Conservation (phyloP, 2,888 invertebrate genomes). For the Gerris lacustris region DNA sequence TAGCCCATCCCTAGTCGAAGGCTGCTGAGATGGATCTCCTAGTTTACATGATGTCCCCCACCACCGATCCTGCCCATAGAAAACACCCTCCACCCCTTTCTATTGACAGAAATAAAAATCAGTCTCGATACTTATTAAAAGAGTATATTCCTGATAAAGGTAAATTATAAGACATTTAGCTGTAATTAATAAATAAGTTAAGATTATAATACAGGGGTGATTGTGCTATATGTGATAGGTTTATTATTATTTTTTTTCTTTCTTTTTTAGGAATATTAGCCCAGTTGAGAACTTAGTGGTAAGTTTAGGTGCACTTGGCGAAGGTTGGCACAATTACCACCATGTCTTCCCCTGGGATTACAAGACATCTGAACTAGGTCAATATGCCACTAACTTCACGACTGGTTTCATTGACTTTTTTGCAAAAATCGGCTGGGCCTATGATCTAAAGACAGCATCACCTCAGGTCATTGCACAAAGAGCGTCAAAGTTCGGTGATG, state of each 20-base stretch:
- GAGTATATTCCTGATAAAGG: too few species aligned
- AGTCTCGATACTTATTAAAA: too few species aligned
- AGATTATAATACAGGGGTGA: too few species aligned
- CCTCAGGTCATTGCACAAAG: constrained; percentile 56
- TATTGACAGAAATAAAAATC: too few species aligned
- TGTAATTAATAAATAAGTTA: too few species aligned
- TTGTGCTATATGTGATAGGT: too few species aligned
- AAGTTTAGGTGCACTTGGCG: constrained; percentile 37
- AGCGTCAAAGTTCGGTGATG: constrained; percentile 47
- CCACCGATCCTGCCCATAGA: too few species aligned
- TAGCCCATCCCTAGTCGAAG: too few species aligned
- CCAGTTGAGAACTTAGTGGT: constrained; percentile 40
- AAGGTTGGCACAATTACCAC: constrained; percentile 47
- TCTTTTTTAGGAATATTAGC: constrained; percentile 34
- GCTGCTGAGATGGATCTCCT: too few species aligned
- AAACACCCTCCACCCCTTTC: too few species aligned
- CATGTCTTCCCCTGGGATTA: constrained; percentile 46
- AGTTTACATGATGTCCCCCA: too few species aligned
- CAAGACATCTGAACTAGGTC: constrained; percentile 41
- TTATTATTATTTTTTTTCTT: constrained; percentile 11
- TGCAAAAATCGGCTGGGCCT: constrained; percentile 48
- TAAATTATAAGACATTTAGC: too few species aligned
- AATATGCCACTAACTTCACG: constrained; percentile 44
- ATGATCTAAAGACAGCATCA: constrained; percentile 46
- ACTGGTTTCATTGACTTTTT: constrained; percentile 50